These are phyloP conservation scores for Biston stratarius DNA, from an alignment of 2,888 invertebrate species.

Conservation along the genomic window DNA sequence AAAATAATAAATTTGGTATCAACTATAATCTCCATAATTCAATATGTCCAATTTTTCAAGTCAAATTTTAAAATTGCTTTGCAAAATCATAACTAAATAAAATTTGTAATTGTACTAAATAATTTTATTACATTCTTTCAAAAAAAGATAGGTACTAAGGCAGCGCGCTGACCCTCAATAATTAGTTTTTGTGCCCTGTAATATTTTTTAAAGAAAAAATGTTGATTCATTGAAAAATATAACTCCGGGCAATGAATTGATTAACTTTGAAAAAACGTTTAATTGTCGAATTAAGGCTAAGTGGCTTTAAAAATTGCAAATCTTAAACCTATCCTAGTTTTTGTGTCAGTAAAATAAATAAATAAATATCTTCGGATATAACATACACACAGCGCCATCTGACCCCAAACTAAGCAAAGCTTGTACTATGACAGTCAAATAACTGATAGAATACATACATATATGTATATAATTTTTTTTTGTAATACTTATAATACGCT, in stretches of 20 bases:
- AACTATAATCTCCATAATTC: too few relatives aligned
- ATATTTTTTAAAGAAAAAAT: constrained; percentile 1
- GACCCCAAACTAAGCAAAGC: too few relatives aligned
- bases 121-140: neutral
- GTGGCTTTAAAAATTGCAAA: neutral
- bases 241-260: neutral
- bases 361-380: too few relatives aligned
- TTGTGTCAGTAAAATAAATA: too few relatives aligned
- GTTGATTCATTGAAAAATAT: constrained; percentile 6
- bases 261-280: neutral
- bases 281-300: too few relatives aligned
- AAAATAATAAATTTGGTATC: too few relatives aligned
- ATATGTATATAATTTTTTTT: too few relatives aligned
- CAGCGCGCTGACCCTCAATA: constrained; percentile 7
- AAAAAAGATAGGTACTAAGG: neutral
- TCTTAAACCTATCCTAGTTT: neutral
- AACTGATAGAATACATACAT: too few relatives aligned
- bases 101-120: neutral
- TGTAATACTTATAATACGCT: too few relatives aligned
- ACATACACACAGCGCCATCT: too few relatives aligned
- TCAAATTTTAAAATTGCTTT: neutral
- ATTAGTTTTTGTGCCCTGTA: constrained; percentile 6
- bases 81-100: neutral
- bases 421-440: too few relatives aligned
- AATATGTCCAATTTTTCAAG: too few relatives aligned